Percentiles rank a stretch among this genome's conserved stretches.
Conservation (phyloP, 1,140 invertebrate species). For the Heliconius melpomene region DNA sequence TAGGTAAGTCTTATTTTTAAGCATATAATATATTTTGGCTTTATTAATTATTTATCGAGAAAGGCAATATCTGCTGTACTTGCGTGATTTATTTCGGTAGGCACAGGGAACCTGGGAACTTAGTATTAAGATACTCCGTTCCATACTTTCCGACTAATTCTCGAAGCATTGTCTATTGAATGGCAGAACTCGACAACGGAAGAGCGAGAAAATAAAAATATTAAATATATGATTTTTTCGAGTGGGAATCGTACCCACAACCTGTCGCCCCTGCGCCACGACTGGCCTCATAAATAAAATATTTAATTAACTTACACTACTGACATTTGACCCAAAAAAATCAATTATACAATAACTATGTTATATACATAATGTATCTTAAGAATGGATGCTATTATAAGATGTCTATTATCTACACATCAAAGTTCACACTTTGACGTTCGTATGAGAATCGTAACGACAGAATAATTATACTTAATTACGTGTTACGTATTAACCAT, state of each 20-base stretch:
- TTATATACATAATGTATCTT: neutral
- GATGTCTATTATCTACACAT: neutral
- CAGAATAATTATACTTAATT: neutral
- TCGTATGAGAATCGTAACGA: slow-evolving; percentile 7
- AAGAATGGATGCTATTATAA: neutral
- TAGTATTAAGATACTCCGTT: no score
- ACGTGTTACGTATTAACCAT: slow-evolving; percentile 5
- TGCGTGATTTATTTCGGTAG: no score
- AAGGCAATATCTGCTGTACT: no score
- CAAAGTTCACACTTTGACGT: neutral
- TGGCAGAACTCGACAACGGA: no score
- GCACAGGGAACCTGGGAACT: no score
- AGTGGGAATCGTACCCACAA: no score
- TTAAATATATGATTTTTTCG: no score
- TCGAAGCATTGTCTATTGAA: no score
- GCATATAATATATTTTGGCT: neutral
- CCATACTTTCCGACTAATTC: no score
- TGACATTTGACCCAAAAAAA: neutral
- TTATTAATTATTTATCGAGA: no score
- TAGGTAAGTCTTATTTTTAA: slow-evolving; percentile 77
- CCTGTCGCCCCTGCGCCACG: no score
- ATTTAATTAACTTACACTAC: neutral
- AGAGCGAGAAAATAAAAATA: no score
- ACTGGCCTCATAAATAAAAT: neutral
- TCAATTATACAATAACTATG: neutral